Conservation (phyloP, 1,140 invertebrate genomes). For the Phymastichus coffea region DNA sequence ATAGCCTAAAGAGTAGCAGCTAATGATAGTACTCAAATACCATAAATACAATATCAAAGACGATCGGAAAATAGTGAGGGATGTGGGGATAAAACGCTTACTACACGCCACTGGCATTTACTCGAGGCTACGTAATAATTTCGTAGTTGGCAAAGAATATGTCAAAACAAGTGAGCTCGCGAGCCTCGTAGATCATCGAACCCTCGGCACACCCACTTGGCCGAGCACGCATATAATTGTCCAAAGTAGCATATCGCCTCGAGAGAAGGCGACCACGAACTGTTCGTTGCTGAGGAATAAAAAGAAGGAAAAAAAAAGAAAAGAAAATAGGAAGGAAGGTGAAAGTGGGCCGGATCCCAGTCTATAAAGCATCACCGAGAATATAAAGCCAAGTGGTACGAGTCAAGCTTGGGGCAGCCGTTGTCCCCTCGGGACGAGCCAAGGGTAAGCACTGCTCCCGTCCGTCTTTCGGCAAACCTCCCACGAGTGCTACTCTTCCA, state of each 20-base stretch:
- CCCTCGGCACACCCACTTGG: neutral
- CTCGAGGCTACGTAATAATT: neutral
- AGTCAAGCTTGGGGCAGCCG: neutral
- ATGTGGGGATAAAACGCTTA: slow-evolving; percentile 11
- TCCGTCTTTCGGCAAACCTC: neutral
- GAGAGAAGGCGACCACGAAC: neutral
- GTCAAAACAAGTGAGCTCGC: no score
- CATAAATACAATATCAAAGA: no score
- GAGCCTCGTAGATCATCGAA: neutral
- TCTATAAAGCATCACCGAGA: neutral
- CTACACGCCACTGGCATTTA: neutral
- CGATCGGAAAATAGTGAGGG: no score
- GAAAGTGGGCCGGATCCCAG: neutral
- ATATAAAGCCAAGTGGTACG: neutral
- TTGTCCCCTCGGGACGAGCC: neutral
- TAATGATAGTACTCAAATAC: no score
- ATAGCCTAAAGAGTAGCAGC: no score
- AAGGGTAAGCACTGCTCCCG: no score
- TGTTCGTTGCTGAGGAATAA: neutral
- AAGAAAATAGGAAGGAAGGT: neutral
- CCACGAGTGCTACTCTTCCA: slow-evolving; percentile 3
- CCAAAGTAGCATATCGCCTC: no score
- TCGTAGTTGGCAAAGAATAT: no score
- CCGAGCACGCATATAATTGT: neutral
- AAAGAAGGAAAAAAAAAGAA: no score